A percentile compares a stretch with the other conserved stretches of the same genome.
These are phyloP conservation scores for Drosophila leonis DNA, from an alignment of 2,888 invertebrate genomes.

Conservation along the genomic window DNA sequence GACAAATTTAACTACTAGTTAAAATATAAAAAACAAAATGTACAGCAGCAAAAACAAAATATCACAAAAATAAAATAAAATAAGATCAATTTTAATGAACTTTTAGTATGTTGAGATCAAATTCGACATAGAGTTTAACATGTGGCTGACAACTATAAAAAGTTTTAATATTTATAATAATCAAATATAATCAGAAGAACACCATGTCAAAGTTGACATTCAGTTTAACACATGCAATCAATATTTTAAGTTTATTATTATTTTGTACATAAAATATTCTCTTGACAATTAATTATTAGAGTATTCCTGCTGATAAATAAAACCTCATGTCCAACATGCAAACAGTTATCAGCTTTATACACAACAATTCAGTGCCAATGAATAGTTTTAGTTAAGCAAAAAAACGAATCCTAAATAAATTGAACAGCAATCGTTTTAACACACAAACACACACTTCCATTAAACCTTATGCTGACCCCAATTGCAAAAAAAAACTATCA, in stretches of 20 bases:
- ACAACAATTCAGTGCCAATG: conserved; percentile 21
- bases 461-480: conserved; percentile 40
- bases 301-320: background rate
- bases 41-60: no score
- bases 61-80: no score
- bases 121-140: no score
- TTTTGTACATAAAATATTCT: no score
- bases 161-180: no score
- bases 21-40: background rate
- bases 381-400: conserved; percentile 24
- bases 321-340: background rate
- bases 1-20: no score
- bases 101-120: no score
- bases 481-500: conserved; percentile 46
- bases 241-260: background rate
- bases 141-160: no score
- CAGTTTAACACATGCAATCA: background rate
- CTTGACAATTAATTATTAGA: no score
- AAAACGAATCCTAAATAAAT: conserved; percentile 49
- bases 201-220: background rate
- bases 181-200: no score
- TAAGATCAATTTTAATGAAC: no score
- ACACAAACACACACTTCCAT: background rate
- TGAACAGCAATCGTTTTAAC: conserved; percentile 41
- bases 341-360: background rate